Evolutionary conservation across 1,140 invertebrate genomes (phyloP).

Genomic region (Onthophagus taurus): DNA sequence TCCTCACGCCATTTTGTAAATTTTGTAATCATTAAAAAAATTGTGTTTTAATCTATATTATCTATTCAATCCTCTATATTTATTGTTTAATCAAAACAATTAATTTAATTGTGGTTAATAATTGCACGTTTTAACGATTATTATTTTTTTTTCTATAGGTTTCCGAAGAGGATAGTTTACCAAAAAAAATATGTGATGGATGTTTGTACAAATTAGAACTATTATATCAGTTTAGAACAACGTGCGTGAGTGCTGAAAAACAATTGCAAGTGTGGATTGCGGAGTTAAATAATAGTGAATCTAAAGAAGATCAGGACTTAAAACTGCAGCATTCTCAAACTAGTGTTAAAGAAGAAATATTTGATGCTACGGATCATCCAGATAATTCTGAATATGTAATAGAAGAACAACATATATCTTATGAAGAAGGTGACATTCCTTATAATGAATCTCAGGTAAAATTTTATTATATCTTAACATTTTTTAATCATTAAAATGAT

Average conservation of each 20-base stretch:
- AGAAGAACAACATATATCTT: constrained; percentile 24
- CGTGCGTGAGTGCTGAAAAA: constrained; percentile 46
- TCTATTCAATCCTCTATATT: constrained; percentile 7
- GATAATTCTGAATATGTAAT: constrained; percentile 19
- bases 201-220: constrained; percentile 51
- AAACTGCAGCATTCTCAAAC: constrained; percentile 19
- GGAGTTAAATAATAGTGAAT: constrained; percentile 38
- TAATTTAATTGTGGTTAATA: background rate
- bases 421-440: constrained; percentile 15
- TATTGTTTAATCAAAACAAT: background rate
- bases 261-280: constrained; percentile 46
- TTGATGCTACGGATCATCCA: constrained; percentile 15
- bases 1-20: constrained; percentile 38
- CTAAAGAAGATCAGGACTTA: constrained; percentile 30
- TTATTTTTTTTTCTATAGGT: constrained; percentile 38
- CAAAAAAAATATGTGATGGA: constrained; percentile 50
- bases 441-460: constrained; percentile 6
- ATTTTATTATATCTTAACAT: background rate
- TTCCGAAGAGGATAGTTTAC: constrained; percentile 46
- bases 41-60: constrained; percentile 5
- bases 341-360: constrained; percentile 26
- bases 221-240: constrained; percentile 51
- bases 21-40: constrained; percentile 11
- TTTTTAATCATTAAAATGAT: background rate
- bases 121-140: background rate